phyloP scores from a whole-genome alignment of 2,888 invertebrate genomes.

The Argynnis bischoffii region DNA sequence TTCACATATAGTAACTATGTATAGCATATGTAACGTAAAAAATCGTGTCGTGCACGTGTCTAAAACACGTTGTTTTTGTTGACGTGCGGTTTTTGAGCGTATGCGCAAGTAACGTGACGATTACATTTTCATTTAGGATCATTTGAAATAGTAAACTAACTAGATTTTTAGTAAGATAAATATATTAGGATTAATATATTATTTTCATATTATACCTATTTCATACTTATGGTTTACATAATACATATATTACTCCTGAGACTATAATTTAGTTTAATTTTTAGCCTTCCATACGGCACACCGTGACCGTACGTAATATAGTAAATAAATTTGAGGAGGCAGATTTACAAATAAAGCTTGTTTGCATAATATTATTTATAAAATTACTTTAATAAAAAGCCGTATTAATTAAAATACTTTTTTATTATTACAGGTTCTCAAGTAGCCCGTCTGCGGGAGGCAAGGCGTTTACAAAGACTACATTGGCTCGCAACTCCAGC shows the following conservation, averaged over 20 bases:
- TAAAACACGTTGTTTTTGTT: slow-evolving; percentile 53
- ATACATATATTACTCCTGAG: too few relatives aligned
- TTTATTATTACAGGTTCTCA: slow-evolving; percentile 63
- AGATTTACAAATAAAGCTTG: too few relatives aligned
- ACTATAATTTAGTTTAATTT: too few relatives aligned
- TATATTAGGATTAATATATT: neutral
- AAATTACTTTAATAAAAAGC: too few relatives aligned
- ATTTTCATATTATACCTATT: neutral
- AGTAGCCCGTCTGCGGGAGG: slow-evolving; percentile 62
- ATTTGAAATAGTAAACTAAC: slow-evolving; percentile 8
- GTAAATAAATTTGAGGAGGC: too few relatives aligned
- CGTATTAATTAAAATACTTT: neutral
- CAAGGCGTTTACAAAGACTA: slow-evolving; percentile 63
- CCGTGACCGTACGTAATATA: too few relatives aligned
- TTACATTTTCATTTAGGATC: slow-evolving; percentile 19
- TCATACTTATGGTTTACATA: neutral
- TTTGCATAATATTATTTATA: too few relatives aligned
- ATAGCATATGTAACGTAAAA: slow-evolving; percentile 10
- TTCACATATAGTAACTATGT: neutral
- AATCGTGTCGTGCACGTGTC: slow-evolving; percentile 48
- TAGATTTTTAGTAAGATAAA: neutral
- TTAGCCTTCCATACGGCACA: too few relatives aligned
- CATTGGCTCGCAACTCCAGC: slow-evolving; percentile 53
- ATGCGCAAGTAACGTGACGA: slow-evolving; percentile 53
- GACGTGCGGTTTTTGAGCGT: slow-evolving; percentile 50